Base-by-base conservation (phyloP, 2,113 vertebrate species). In the Crotalus tigris region DNA sequence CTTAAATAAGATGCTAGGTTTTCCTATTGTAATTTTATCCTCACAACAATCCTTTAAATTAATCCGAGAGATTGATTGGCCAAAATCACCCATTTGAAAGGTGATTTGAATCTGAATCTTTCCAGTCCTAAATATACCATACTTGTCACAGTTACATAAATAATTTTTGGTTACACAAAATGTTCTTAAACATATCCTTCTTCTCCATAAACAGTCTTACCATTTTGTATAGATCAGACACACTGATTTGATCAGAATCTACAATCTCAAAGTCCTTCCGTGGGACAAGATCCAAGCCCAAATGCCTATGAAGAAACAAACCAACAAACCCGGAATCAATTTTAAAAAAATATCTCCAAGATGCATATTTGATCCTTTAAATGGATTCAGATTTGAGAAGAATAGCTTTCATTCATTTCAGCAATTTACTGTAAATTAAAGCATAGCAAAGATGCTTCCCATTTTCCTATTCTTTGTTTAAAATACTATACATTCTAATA, bases 191-290 rank as follows among this genome's bases (percentile, higher is more conserved):
- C 24, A 51, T 51, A 51, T 51, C 17, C 39, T 75, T 75, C 19
- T 58, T 64, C 5, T 21, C 58, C 81, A 75, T 95, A 23, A 91
- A 51, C 88, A 92, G 94, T 95, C 98, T 98, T 97, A 99, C 99
- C 99, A 99, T 98, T 98, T 99, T 99, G 97, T 99, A 99, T 88
- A 99, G 98, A 95, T 99, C 99, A 86, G 99, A 99, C 93, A 99
- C 97, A 91, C 99, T 99, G 98, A 99, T 99, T 96, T 99, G 98
- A 96, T 99, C 99, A 12, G 98, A 98, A 97, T 99, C 99, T 97
- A 99, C 99, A 95, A 99, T 99, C 97, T 99, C 99, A 97, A 99
- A 99, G 97, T 99, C 99, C 95, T 99, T 99, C 88, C 99, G 98
- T 94, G 99, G 99, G 91, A 99, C 99, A 91, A 99, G 98, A 97